Base-by-base conservation (phyloP, 2,888 invertebrate species). In the Flexamia atlantica region DNA sequence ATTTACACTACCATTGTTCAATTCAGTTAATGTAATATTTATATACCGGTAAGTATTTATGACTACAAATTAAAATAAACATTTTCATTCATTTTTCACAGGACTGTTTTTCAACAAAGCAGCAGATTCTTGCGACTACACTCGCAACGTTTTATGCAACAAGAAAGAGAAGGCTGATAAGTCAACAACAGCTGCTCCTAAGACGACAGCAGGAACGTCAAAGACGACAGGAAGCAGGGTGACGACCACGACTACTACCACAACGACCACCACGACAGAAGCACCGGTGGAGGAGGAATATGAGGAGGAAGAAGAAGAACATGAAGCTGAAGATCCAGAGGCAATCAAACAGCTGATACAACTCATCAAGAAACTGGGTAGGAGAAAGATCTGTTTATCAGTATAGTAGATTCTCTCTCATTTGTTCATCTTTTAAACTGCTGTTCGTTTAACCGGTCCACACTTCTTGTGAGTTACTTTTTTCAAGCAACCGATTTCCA, bases 101-200 rank as follows among this genome's bases (percentile, higher is more conserved):
- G 97, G 97, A 32, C 91, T 98, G 12, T 96, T 95, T 89, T 98
- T 98, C 91, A 98, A 97, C 91, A 97, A 97, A 88, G 95, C 94
- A 0, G 96, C 97, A 0, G 97, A 97, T 89, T 97, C 97, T 0
- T 98, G 98, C 89, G 98, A 98, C 90, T 98, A 97, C 89, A 94
- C 97, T 0, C 94, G 97, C 87, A 97, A 98, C 89, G 97, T 97
- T 0, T 91, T 94, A 36, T 97, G 96, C 90, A 94, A 92, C 87
- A 91, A 93, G 32, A 91, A 92, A 85, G 82, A 92, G 25, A 90
- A 90, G 64, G 89, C 91, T 25, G 90, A 91, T 46, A 90, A 91
- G 0, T 90, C 91, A 0, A 89, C 91, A 23, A 89, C 90, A 20
- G 88, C 89, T 7, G 82, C 82, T 32, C 82, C 82, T 7, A 83